Base-by-base conservation (phyloP, 2,888 invertebrate genomes). In the Conus canariensis region DNA sequence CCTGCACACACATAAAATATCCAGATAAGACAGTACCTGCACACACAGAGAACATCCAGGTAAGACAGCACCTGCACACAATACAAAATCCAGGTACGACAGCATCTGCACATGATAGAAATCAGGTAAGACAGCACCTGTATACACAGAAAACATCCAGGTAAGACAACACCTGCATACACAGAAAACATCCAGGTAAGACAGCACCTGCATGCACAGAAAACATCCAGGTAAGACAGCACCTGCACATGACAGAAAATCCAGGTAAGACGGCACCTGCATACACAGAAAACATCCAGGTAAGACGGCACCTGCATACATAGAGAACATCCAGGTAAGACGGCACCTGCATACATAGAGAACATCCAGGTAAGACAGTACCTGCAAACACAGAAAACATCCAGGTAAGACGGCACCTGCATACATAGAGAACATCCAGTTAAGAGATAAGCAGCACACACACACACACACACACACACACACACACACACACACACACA, bases 1-100 rank as follows among this genome's bases (percentile, higher is more conserved):
- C 45, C 45, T 9, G 56, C 56, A 74, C 67, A 88, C 45, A 85
- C 22, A 58, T 77, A 91, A 16, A 10, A 88, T 90, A 7, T 88
- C 89, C 60, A 92, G 90, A 56, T 90, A 91, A 16, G 91, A 90
- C 60, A 92, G 64, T 58, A 92, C 70, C 92, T 92, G 88, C n/a
- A 64, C 80, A 85, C 67, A 60, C 30, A 22, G 1, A 60, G 10
- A 60, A 59, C 45, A 4, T 45, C 45, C 45, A 19, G 45, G 4
- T 45, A 45, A 56, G 16, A 56, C 82, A 56, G 14, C 14, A 82
- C 45, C 45, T 9, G 56, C 56, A 74, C 67, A 88, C 45, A 85
- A 58, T 77, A 91, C 22, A 10, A 88, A 90, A 10, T 88, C 90
- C 67, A 92, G 90, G 70, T 90, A 91, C 12, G 91, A 90, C 60